Evolutionary conservation across 2,113 vertebrate genomes (phyloP).

Genomic region (Manacus vitellinus): DNA sequence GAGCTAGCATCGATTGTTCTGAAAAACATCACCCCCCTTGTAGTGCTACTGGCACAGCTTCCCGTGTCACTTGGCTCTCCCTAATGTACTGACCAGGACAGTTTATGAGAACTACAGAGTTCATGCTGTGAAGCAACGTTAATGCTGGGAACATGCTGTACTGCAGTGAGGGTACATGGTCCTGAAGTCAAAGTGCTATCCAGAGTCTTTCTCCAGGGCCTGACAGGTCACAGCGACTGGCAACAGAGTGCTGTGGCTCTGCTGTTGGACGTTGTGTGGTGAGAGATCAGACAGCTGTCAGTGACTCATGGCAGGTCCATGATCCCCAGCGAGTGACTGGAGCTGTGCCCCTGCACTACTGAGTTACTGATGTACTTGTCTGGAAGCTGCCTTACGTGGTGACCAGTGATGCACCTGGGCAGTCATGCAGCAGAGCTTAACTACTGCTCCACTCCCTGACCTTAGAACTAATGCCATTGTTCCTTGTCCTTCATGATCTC

Average conservation of each 20-base stretch:
- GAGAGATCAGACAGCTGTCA: neutral
- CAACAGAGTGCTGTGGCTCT: neutral
- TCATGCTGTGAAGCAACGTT: rapidly evolving
- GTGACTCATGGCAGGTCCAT: neutral
- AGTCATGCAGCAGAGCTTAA: neutral
- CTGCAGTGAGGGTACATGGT: neutral
- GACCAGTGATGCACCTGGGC: neutral
- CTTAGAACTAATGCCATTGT: neutral
- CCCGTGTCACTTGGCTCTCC: neutral
- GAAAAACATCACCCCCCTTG: neutral
- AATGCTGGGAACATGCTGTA: neutral
- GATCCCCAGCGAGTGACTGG: neutral
- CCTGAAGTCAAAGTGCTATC: neutral
- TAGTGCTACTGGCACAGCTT: neutral
- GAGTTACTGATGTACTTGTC: neutral
- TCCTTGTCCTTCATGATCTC: neutral
- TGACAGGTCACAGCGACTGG: neutral
- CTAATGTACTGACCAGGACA: neutral
- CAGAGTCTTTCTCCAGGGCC: neutral
- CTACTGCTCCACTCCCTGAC: neutral
- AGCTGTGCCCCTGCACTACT: neutral
- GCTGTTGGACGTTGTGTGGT: neutral
- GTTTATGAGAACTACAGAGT: neutral
- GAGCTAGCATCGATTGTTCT: neutral
- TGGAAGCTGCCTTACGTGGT: neutral